Percentiles rank a stretch among this genome's conserved stretches.
Conservation (phyloP, 2,888 invertebrate species). For the Camponotus fellah region DNA sequence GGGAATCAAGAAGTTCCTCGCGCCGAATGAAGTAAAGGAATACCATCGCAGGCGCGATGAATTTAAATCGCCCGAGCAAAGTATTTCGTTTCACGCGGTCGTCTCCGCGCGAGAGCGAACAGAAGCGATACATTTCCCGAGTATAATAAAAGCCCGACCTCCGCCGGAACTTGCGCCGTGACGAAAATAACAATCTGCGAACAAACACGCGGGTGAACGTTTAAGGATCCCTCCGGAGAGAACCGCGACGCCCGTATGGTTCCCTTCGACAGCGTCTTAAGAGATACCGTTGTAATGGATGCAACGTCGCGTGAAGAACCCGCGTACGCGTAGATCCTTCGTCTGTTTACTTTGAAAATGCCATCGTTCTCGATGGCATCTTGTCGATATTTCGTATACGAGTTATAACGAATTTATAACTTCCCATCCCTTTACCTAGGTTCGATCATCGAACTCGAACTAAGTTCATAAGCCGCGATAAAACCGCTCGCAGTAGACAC, state of each 20-base stretch:
- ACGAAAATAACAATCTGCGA: slow-evolving; percentile 35
- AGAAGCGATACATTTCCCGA: slow-evolving; percentile 9
- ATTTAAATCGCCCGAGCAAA: slow-evolving; percentile 39
- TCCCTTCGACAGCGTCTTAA: slow-evolving; percentile 18
- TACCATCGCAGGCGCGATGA: slow-evolving; percentile 36
- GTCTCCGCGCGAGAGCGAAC: not conserved
- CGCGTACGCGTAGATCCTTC: slow-evolving; percentile 20
- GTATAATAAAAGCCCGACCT: not conserved
- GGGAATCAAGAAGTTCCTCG: slow-evolving; percentile 21
- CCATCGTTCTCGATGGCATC: slow-evolving; percentile 4
- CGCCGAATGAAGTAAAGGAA: slow-evolving; percentile 47
- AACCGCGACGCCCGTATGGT: not conserved
- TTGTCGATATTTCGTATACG: slow-evolving; percentile 41
- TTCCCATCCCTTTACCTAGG: slow-evolving; percentile 17
- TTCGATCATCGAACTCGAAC: slow-evolving; percentile 46
- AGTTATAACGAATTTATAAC: slow-evolving; percentile 61
- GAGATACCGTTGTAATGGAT: slow-evolving; percentile 40
- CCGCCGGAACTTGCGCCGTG: not conserved
- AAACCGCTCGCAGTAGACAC: slow-evolving; percentile 42
- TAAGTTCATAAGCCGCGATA: slow-evolving; percentile 59
- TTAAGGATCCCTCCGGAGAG: not conserved
- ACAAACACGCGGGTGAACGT: slow-evolving; percentile 7
- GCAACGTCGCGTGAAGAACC: slow-evolving; percentile 3
- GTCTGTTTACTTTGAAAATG: slow-evolving; percentile 39
- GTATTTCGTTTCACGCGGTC: slow-evolving; percentile 25